Base-by-base conservation (phyloP, 2,113 vertebrate genomes). In the Diglossa brunneiventris region DNA sequence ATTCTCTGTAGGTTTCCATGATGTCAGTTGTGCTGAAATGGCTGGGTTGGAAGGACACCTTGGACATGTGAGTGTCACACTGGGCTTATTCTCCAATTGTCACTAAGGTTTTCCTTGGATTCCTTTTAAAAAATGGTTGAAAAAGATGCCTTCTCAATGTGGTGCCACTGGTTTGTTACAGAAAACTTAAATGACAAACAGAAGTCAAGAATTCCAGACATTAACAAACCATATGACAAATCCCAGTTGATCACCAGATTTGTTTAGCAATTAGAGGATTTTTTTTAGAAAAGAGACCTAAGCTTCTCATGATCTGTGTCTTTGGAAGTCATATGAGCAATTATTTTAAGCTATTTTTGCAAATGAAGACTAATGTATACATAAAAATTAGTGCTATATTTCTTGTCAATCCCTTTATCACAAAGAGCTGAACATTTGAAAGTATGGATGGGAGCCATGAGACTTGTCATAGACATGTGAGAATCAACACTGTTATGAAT, bases 401-500 rank as follows among this genome's bases (percentile, higher is more conserved):
- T 88, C 64, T 83, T 77, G 35, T 72, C 42, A 86, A 67, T 81
- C 27, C 35, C 7, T 85, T 85, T 77, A 66, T 86, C 80, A 81
- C 68, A 55, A 77, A 14, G 56, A 78, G 22, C 4, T 83, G 87
- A 93, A 47, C 28, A 37, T 64, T 81, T 56, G 46, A 30, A 73
- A 92, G 14, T 37, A 72, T 86, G 76, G 85, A 63, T 78, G 31
- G n/a, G 7, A 94, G 72, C 84, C 81, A 79, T 37, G n/a, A 92
- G 61, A 61, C 69, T 91, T 92, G 81, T 89, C 89, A 76, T 13
- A 91, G 52, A 44, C 59, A 76, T 62, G 61, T 77, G 90, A 95
- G 75, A 92, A 42, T 77, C 90, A 88, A 85, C 79, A 77, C 64
- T 92, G 59, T 73, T 92, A 42, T 59, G 70, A 88, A 73, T 58